A percentile compares a stretch with the other conserved stretches of the same genome.
Conservation (phyloP, 2,888 invertebrate genomes). For the Cecidostiba fungosa region DNA sequence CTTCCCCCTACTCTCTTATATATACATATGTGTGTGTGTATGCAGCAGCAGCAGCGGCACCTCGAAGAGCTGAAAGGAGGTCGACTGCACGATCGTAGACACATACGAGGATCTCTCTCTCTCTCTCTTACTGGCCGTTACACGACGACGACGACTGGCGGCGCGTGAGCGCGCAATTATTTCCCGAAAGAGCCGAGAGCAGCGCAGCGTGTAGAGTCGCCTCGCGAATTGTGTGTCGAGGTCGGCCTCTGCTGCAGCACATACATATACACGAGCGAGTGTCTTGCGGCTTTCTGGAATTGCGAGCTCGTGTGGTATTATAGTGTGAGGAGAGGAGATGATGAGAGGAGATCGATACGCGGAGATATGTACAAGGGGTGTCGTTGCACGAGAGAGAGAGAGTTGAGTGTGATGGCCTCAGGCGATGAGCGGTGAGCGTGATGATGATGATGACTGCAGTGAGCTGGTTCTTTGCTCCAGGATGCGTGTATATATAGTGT, state of each 20-base stretch:
- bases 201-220: constrained; percentile 54
- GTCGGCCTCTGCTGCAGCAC: constrained; percentile 42
- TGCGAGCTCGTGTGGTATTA: neutral
- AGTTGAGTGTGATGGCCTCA: neutral
- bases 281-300: constrained; percentile 59
- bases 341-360: constrained; percentile 50
- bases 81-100: constrained; percentile 58
- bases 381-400: neutral
- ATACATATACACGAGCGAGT: neutral
- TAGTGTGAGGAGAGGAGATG: neutral
- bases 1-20: neutral
- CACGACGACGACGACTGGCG: constrained; percentile 23
- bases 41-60: constrained; percentile 24
- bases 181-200: constrained; percentile 60
- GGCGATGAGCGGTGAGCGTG: neutral
- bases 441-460: neutral
- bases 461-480: neutral
- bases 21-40: neutral
- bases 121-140: constrained; percentile 18
- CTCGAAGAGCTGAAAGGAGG: constrained; percentile 60
- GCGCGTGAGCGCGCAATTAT: constrained; percentile 61
- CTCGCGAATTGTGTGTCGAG: constrained; percentile 65
- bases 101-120: constrained; percentile 27
- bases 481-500: no score
- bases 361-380: neutral